Base-by-base conservation (phyloP, 2,888 invertebrate genomes). In the Lochmaea capreae region DNA sequence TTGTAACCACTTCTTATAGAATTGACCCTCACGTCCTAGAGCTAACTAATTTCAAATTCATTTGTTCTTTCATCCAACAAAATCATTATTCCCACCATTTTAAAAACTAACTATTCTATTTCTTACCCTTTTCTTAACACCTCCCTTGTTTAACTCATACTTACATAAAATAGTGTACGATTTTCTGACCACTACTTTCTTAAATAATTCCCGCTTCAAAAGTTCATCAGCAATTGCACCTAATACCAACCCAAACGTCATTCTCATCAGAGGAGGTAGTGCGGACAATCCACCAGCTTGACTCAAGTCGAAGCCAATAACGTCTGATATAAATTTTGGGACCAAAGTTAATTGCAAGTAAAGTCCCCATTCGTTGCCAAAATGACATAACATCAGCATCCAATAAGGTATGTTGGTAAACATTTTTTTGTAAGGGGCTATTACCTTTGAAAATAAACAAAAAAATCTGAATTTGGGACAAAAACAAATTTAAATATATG, bases 121-220 rank as follows among this genome's bases (percentile, higher is more conserved):
- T 26, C 26, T 26, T 26, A 26, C 26, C 26, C 26, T 26, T 26
- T 26, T 26, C 26, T 26, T 4, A 6, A 22, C 22, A 1, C 8
- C 6, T 8, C 6, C 6, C 33, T 8, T 33, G 33, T 33, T 33
- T 33, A 1, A 33, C 8, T 33, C 5, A n/a, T 67, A 79, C 80
- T 80, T 79, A 83, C 83, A 84, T 59, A 82, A 79, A 22, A 82
- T 33, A 3, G 78, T 79, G 71, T 81, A 81, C 6, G 74, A 74
- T 68, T 81, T 82, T 69, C 83, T 74, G 10, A 77, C 75, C 10
- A 79, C 52, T 3, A 76, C 78, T 10, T 78, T 72, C 33, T 75
- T 75, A 52, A 81, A 67, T 12, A 78, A 58, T 12, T 78, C 78
- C 65, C 76, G 79, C 58, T 75, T 72, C 12, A 78, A 75, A 42